Percentiles rank a stretch among this genome's conserved stretches.
phyloP scores from a whole-genome alignment of 2,113 vertebrate genomes.

The Grammomys surdaster region DNA sequence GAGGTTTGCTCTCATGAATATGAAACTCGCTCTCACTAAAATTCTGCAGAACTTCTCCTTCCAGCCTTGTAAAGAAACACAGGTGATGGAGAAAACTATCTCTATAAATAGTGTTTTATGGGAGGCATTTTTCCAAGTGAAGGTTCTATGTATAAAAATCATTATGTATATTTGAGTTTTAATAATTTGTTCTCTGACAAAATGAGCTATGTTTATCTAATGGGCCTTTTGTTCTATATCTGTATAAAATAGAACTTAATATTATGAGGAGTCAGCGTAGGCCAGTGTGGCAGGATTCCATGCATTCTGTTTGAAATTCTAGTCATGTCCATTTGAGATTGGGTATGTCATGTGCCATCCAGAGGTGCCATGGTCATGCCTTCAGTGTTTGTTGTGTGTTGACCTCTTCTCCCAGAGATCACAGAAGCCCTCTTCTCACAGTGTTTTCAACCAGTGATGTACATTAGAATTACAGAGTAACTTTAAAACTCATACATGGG shows the following conservation, averaged over 20 bases:
- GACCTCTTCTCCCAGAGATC: too few species aligned
- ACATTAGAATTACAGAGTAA: neutral
- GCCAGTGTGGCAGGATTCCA: neutral
- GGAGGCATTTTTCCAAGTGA: neutral
- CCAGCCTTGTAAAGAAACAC: slow-evolving; percentile 87
- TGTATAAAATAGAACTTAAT: neutral
- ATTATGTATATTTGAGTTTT: neutral
- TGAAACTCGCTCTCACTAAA: slow-evolving; percentile 87
- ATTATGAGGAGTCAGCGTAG: neutral
- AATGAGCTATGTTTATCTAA: too few species aligned
- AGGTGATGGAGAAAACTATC: slow-evolving; percentile 80
- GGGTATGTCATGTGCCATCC: too few species aligned
- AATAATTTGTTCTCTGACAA: too few species aligned
- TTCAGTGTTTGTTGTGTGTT: too few species aligned
- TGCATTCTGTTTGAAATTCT: too few species aligned
- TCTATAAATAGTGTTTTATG: neutral
- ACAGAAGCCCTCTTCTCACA: neutral
- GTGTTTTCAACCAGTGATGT: neutral
- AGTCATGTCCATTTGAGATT: too few species aligned
- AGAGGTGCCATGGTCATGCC: too few species aligned
- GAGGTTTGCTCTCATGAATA: slow-evolving; percentile 87
- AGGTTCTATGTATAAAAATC: neutral
- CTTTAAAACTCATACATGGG: neutral
- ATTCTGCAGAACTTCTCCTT: slow-evolving; percentile 88
- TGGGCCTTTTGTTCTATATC: too few species aligned